Evolutionary conservation across 30 jellyfish, hydroid and myxozoan genomes (phyloP).

Genomic region (Turritopsis rubra): DNA sequence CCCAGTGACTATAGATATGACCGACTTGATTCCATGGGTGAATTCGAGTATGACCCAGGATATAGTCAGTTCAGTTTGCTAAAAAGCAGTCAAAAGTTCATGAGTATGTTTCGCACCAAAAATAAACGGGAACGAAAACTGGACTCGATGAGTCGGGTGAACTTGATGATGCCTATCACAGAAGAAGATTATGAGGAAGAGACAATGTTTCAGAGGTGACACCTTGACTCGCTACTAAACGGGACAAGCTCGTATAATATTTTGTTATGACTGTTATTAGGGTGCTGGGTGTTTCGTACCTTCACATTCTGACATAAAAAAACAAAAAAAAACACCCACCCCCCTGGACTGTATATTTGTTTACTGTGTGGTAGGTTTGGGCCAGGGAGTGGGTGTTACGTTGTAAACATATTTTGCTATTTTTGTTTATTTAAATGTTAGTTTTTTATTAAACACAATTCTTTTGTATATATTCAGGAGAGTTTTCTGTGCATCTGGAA

Average conservation of each 20-base stretch:
- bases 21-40: constrained; percentile 54
- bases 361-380: too few species aligned
- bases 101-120: constrained; percentile 39
- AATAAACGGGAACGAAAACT: constrained; percentile 31
- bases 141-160: constrained; percentile 33
- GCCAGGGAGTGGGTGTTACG: too few species aligned
- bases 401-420: too few species aligned
- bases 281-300: too few species aligned
- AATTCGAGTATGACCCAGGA: constrained; percentile 22
- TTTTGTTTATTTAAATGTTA: too few species aligned
- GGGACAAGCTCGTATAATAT: background rate
- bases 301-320: too few species aligned
- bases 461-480: too few species aligned
- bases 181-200: constrained; percentile 49
- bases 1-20: constrained; percentile 53
- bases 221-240: background rate
- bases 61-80: constrained; percentile 38
- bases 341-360: too few species aligned
- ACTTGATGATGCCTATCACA: constrained; percentile 53
- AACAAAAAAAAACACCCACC: too few species aligned
- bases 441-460: too few species aligned
- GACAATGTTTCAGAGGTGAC: constrained; percentile 1
- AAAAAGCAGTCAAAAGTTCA: constrained; percentile 65
- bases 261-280: background rate
- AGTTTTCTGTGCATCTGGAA: too few species aligned